Base-by-base conservation (phyloP, 2,797 vertebrate species). In the Anomalospiza imberbis region DNA sequence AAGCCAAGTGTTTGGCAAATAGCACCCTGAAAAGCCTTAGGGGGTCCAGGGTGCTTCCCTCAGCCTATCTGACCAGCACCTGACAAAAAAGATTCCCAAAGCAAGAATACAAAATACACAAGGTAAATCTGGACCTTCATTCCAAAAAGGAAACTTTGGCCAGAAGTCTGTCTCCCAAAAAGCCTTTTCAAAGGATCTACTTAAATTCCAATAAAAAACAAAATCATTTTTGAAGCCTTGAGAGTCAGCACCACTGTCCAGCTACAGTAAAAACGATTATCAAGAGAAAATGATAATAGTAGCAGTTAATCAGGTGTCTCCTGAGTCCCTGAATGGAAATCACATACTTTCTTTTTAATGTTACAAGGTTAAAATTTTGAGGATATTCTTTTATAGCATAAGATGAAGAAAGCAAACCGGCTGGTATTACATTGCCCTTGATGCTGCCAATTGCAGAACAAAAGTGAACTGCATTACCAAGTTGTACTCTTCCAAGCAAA, bases 191-290 rank as follows among this genome's bases (percentile, higher is more conserved):
- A 81, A 70, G 26, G 20, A 31, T 93, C 16, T 86, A 21, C 11
- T 44, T 45, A 45, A 88, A 58, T 58, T 48, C 14, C 6, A 42
- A 2, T 70, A 61, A 70, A 57, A 91, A 66, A 15, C 6, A 17
- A 73, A 66, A 50, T 20, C 0, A 7, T 17, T 66, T 21, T 34
- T 68, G 47, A 85, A 73, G 22, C 15, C 21, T 79, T 0, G 0
- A 38, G 42, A 76, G 25, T 28, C 24, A 67, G 13, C 13, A 57
- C 12, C 36, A 60, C 28, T 54, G 26, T 25, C 19, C 38, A 55
- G 8, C 12, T 38, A 24, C 38, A 40, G 20, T 40, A 57, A 65
- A 94, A 86, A 55, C 0, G 0, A 62, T 54, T 78, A 70, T 47
- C 16, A 48, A 74, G 42, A 71, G 20, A 76, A 87, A 95, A 83